Evolutionary conservation across 1,140 invertebrate genomes (phyloP).

Genomic region (Bombus superbus): DNA sequence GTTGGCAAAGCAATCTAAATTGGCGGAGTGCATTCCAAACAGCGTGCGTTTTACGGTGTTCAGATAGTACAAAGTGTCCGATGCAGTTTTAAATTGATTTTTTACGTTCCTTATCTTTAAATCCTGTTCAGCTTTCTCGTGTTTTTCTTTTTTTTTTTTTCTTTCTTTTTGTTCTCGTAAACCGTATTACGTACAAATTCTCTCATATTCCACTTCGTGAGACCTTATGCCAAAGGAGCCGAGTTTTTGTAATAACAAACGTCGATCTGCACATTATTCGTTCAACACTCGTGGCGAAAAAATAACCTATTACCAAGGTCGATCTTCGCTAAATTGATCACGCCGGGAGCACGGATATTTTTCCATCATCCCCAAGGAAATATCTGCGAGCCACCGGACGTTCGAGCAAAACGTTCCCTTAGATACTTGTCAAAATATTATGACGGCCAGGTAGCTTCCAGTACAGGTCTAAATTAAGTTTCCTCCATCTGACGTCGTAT

Average conservation of each 20-base stretch:
- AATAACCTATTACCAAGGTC: constrained; percentile 32
- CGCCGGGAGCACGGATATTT: constrained; percentile 70
- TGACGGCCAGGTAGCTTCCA: constrained; percentile 65
- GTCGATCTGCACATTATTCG: neutral
- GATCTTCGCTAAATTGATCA: constrained; percentile 43
- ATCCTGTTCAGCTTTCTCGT: no score
- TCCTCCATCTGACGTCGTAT: neutral
- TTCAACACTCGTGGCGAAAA: neutral
- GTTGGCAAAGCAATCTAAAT: constrained; percentile 42
- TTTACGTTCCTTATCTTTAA: neutral
- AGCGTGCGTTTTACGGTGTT: neutral
- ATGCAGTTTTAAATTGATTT: constrained; percentile 37
- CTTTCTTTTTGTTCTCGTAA: no score
- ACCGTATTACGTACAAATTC: no score
- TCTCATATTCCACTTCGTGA: no score
- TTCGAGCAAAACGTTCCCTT: constrained; percentile 77
- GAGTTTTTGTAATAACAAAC: neutral
- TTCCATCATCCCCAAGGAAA: constrained; percentile 79
- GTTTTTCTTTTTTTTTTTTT: neutral
- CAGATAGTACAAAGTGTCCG: neutral
- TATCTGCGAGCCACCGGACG: constrained; percentile 77
- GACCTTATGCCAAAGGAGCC: no score
- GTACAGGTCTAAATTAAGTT: neutral
- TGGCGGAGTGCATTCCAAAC: constrained; percentile 12
- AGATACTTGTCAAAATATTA: constrained; percentile 83